Percentiles rank a stretch among this genome's conserved stretches.
Evolutionary conservation across 2,888 invertebrate genomes (phyloP).

Genomic region (Lepidocyrtinus sp.): DNA sequence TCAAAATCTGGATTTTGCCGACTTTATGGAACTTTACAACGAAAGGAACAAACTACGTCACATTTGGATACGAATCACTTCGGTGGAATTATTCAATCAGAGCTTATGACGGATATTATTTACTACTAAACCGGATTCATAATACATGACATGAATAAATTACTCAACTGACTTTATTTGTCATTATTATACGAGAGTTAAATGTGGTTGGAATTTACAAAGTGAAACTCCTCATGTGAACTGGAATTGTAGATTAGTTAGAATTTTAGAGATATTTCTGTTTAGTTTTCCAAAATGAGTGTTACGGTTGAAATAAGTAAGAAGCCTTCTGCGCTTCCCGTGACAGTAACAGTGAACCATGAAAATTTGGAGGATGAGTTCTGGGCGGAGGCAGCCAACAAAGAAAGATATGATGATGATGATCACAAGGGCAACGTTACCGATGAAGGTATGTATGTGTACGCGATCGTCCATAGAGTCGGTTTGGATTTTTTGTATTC

Average conservation of each 20-base stretch:
- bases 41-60: too few relatives aligned
- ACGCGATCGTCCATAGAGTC: not conserved
- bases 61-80: too few relatives aligned
- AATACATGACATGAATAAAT: not conserved
- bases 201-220: not conserved
- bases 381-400: conserved; percentile 65
- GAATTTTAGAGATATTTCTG: not conserved
- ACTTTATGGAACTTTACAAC: too few relatives aligned
- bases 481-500: not conserved
- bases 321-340: conserved; percentile 54
- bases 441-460: conserved; percentile 67
- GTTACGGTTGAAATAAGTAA: conserved; percentile 58
- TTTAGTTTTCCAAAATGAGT: conserved; percentile 45
- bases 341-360: conserved; percentile 65
- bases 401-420: conserved; percentile 68
- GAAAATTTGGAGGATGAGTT: conserved; percentile 67
- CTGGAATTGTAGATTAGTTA: not conserved
- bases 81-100: too few relatives aligned
- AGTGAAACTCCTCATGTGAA: not conserved
- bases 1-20: too few relatives aligned
- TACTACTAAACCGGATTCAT: not conserved
- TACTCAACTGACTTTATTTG: not conserved
- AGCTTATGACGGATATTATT: not conserved
- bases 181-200: not conserved
- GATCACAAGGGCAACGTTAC: conserved; percentile 70